Evolutionary conservation across 2,888 invertebrate species (phyloP), one percentile per base, ranked within the genome.

Genomic region (Carpatolechia fugitivella): DNA sequence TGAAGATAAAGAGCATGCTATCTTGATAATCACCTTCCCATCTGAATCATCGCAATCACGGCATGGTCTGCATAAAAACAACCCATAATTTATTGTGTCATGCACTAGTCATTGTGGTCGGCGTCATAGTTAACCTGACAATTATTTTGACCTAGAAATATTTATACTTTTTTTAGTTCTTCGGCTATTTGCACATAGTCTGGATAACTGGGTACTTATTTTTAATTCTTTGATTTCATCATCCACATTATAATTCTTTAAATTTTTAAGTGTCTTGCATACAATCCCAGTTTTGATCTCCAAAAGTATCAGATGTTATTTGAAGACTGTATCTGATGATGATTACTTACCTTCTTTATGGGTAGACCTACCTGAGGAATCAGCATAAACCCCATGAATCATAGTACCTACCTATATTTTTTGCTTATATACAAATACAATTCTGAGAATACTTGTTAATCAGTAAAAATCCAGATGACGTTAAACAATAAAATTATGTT

Each of bases 1-100:
- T 44, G 7, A 7, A 44, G 29, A 29, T 44, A 44, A 13, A 44
- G n/a, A 20, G 20, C 60, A 60, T 54, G 38, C 40, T 62, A 51
- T 62, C 60, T 52, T 66, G 65, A 66, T 58, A 47, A 56, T 63
- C 52, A 53, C 54, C 30, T 44, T 5, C 44, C 7, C 24, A 44
- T 48, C 50, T 63, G 63, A 68, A 54, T 69, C 69, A 69, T 38
- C 24, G 7, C 57, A 36, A 57, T 54, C 10, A 52, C 55, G 31
- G 31, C 18, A 16, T 31, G 29, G 44, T 16, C 65, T 50, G 50
- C 50, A 33, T 41, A 24, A 38, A 38, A 65, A 60, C 56, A 46
- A 51, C 41, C 46, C 35, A 52, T 52, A 51, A 52, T 18, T 16
- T 31, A 40, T 31, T 31, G 52, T 47, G 30, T 31, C 49, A 49